Base-by-base conservation (phyloP, 2,113 vertebrate species). In the Danionella cerebrum region DNA sequence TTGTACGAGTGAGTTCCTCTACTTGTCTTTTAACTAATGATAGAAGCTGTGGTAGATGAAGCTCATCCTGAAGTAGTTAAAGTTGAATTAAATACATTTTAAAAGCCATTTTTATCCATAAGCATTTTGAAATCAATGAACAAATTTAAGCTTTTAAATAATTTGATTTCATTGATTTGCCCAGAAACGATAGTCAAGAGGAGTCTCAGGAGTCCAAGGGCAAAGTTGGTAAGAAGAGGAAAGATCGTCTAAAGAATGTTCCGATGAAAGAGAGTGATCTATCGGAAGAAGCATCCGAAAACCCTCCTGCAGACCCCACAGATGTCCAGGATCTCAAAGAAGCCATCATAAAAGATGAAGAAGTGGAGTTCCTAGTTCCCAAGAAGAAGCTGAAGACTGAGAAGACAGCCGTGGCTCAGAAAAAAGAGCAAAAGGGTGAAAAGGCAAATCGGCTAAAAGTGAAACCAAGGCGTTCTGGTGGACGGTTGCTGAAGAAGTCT, bases 1-100 rank as follows among this genome's bases (percentile, higher is more conserved):
- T 25, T 95, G 3, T 87, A 83, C 11, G 79, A 81, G 93, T 95
- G 69, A 86, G 93, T 89, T 67, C 7, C 4, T n/a, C n/a, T n/a
- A n/a, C n/a, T n/a, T n/a, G n/a, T n/a, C n/a, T n/a, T n/a, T n/a
- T n/a, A n/a, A n/a, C n/a, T n/a, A n/a, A n/a, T n/a, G n/a, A n/a
- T n/a, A n/a, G n/a, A n/a, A n/a, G n/a, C n/a, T n/a, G n/a, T n/a
- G n/a, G n/a, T n/a, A n/a, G n/a, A n/a, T n/a, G n/a, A n/a, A n/a
- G n/a, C n/a, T n/a, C n/a, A n/a, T n/a, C n/a, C n/a, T n/a, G n/a
- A n/a, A n/a, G n/a, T n/a, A n/a, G n/a, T n/a, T n/a, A n/a, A n/a
- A n/a, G n/a, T n/a, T n/a, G n/a, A n/a, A n/a, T n/a, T n/a, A n/a
- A n/a, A n/a, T n/a, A n/a, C n/a, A 18, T 6, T 16, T 13, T 18